Base-by-base conservation (phyloP, 2,888 invertebrate genomes). In the Melitaea athalia region DNA sequence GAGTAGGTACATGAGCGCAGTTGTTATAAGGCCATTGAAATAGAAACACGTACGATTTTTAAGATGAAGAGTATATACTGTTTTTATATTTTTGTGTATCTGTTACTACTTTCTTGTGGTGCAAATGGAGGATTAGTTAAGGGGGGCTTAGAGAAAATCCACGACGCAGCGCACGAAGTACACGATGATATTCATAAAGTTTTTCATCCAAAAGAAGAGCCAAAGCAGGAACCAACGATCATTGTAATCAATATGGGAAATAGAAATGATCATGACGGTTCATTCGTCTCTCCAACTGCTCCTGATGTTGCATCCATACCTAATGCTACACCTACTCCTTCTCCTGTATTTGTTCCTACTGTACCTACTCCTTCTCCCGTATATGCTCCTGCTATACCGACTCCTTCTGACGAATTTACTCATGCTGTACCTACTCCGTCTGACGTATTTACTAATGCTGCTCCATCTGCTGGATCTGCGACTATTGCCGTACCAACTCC, bases 101-200 rank as follows among this genome's bases (percentile, higher is more conserved):
- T 67, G 8, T 11, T 72, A n/a, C 47, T 71, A 12, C 47, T 68
- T 57, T 50, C 66, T 14, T 60, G 64, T 47, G 15, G 59, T 17
- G 53, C 75, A n/a, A 74, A 79, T 67, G 86, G 81, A 49, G 77
- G 81, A 49, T 59, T 81, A 11, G 61, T 83, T 0, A 74, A 74
- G 43, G 73, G 76, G 45, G 64, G 89, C 5, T 75, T 89, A 7
- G 80, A 73, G 10, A 76, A 75, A 42, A 60, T 87, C 59, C 78
- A 78, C 24, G 72, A 83, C 17, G 69, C 76, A 14, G 76, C 75
- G 4, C 71, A 79, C 38, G 80, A 81, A 68, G 74, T 79, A 10
- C 77, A 72, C 45, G 73, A 81, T 47, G 83, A 85, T 73, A 53
- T 87, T 10, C 72, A 69, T 63, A 74, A 53, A 42, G 15, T 76